Evolutionary conservation across 1,140 invertebrate species (phyloP).

Genomic region (Drosophila cardini): DNA sequence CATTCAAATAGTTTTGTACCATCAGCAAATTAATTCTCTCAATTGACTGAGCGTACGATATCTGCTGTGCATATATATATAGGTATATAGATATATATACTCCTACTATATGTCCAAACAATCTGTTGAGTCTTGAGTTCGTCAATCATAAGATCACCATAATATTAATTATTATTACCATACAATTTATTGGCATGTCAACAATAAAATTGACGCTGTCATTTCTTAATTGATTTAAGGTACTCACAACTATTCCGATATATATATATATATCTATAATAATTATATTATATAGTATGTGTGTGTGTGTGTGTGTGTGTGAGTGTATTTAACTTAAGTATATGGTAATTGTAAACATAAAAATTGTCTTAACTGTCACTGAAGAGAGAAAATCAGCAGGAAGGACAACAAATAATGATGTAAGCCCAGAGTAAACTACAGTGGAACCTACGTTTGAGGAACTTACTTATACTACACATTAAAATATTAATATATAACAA

Average conservation of each 20-base stretch:
- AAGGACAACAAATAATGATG: slow-evolving; percentile 12
- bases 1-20: slow-evolving; percentile 73
- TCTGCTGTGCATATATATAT: neutral
- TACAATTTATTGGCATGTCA: neutral
- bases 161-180: neutral
- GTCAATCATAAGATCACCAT: neutral
- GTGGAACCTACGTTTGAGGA: neutral
- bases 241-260: neutral
- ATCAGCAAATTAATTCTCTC: slow-evolving; percentile 75
- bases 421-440: neutral
- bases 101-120: neutral
- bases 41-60: slow-evolving; percentile 19
- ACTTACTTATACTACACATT: neutral
- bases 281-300: neutral
- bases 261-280: neutral
- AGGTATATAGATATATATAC: neutral
- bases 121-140: slow-evolving; percentile 9
- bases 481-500: too few relatives aligned
- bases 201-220: neutral
- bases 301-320: neutral
- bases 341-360: neutral
- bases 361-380: neutral
- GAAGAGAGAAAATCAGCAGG: neutral
- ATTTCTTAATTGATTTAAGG: neutral
- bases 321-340: neutral